Evolutionary conservation across 2,888 invertebrate species (phyloP), one percentile per base, ranked within the genome.

Genomic region (Anorthoa munda): DNA sequence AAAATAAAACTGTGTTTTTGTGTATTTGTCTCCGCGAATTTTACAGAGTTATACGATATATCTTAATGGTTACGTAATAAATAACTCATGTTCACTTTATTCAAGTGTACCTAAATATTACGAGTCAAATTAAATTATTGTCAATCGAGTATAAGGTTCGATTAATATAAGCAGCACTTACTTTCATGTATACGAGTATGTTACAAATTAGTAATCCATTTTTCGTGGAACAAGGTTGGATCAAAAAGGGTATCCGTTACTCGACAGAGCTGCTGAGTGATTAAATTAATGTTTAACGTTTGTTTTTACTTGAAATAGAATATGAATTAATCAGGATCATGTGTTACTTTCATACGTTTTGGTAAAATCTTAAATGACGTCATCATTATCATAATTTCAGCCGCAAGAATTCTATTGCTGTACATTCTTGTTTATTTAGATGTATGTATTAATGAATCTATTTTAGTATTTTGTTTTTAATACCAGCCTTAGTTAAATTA

Each of bases 171-270:
- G 58, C 50, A 65, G 63, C 45, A 50, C 64, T 70, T 70, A 59
- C 31, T 56, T 23, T 2, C 39, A 59, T 68, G 21, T 56, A 56
- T 12, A n/a, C 21, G 58, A 39, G 51, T 12, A 64, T 39, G 45
- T 46, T n/a, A 48, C 66, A 65, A 76, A 76, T 70, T 76, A 61
- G 51, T 31, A 55, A 56, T 15, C 60, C 48, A 68, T 66, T 61
- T 68, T 71, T 82, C 72, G 67, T 55, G 53, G 59, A 63, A 77
- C 60, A 77, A 60, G 59, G 69, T 58, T 51, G 46, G 53, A 68
- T 66, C 31, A 68, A 59, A 72, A 55, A 26, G 59, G 45, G 18
- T 66, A 51, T 66, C 64, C 72, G 59, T 65, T 80, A 80, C 66
- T 50, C 18, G 39, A 17, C 48, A 21, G 59, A 55, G 31, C 59